These are phyloP conservation scores for Crocodylus rhombifer DNA, from an alignment of 2,797 vertebrate genomes.

Conservation along the genomic window DNA sequence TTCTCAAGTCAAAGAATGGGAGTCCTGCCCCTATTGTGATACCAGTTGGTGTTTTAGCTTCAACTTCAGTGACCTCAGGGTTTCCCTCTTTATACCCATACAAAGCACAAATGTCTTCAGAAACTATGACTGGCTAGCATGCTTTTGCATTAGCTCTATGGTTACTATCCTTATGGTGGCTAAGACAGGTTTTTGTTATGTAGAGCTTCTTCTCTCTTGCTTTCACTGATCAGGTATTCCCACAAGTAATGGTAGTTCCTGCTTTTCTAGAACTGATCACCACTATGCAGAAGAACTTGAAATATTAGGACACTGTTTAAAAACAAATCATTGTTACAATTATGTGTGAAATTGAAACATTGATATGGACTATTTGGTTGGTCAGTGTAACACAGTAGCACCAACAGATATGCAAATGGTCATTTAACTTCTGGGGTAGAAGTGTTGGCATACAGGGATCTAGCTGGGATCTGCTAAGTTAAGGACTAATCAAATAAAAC, in stretches of 20 bases:
- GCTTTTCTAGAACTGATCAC: neutral
- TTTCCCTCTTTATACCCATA: neutral
- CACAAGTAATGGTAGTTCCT: neutral
- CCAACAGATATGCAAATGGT: neutral
- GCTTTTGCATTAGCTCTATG: neutral
- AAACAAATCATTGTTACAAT: neutral
- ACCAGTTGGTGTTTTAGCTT: neutral
- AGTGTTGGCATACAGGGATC: neutral
- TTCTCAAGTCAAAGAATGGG: neutral
- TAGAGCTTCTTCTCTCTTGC: neutral
- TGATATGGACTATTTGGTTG: neutral
- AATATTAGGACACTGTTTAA: neutral
- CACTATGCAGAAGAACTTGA: constrained; percentile 12
- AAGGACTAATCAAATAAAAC: constrained; percentile 4
- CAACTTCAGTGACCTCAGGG: neutral
- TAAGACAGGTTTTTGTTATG: neutral
- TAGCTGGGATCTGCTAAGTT: neutral
- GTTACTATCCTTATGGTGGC: neutral
- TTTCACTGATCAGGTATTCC: constrained; percentile 15
- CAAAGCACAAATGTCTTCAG: neutral
- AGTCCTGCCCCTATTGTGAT: neutral
- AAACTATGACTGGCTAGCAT: neutral
- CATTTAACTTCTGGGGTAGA: neutral
- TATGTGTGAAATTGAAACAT: neutral
- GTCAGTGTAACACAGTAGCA: neutral